Conservation (phyloP, 2,888 invertebrate genomes). For the Drosophila niveifrons region DNA sequence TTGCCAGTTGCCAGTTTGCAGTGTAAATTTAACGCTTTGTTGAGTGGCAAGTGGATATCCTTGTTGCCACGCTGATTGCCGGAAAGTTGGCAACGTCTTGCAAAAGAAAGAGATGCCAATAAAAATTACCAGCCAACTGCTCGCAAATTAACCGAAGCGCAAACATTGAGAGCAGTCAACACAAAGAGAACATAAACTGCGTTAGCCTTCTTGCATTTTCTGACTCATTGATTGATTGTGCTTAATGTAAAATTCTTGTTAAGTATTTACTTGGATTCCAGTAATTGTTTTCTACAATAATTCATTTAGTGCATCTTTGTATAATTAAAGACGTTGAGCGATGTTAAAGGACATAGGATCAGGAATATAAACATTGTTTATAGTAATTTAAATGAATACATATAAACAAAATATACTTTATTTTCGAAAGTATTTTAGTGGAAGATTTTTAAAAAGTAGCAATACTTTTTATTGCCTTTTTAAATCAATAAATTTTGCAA, state of each 20-base stretch:
- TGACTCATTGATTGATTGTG: conserved; percentile 33
- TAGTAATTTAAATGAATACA: not conserved
- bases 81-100: conserved; percentile 38
- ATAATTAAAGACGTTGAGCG: not conserved
- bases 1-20: conserved; percentile 22
- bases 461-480: not conserved
- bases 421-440: not conserved
- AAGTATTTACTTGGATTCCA: conserved; percentile 3
- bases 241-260: conserved; percentile 13
- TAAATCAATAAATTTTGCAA: not conserved
- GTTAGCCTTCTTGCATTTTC: conserved; percentile 10
- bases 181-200: conserved; percentile 8
- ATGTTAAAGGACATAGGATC: not conserved
- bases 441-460: not conserved
- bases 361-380: not conserved
- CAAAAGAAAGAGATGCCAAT: conserved; percentile 32
- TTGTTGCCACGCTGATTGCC: conserved; percentile 44
- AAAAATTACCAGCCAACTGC: conserved; percentile 55
- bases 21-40: conserved; percentile 63
- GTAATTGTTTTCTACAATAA: not conserved
- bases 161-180: conserved; percentile 34
- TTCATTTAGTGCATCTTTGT: not conserved
- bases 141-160: conserved; percentile 59
- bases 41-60: conserved; percentile 59
- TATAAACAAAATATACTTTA: not conserved